Base-by-base conservation (phyloP, 2,888 invertebrate genomes). In the Choreutis nemorana region DNA sequence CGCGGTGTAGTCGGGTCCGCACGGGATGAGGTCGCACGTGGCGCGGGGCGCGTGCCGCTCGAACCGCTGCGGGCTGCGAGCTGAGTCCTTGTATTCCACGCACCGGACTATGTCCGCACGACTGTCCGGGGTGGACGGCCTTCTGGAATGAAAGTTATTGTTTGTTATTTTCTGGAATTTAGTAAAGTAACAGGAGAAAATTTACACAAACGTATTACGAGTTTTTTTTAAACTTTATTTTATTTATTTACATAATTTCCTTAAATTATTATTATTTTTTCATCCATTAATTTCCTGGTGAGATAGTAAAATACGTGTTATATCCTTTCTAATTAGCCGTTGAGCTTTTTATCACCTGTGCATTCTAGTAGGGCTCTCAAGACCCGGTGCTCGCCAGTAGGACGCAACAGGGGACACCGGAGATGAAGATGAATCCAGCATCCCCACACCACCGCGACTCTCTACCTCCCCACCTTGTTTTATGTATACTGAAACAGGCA, bases 401-500 rank as follows among this genome's bases (percentile, higher is more conserved):
- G 67, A 60, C 18, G 64, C 39, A 23, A 56, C 52, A 0, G 72
- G 70, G 0, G 68, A 68, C 23, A 54, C 62, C n/a, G 61, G 68
- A 1, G 71, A 64, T 10, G 67, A 66, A 2, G 59, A 56, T 2
- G 55, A 56, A 30, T 70, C 68, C 31, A 63, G 42, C 10, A 53
- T 47, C 11, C 55, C 61, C 6, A 68, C 78, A 0, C 80, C 82
- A 1, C 82, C 81, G 25, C 86, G 81, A 49, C 85, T 85, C 41
- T 87, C 87, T 26, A 82, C 81, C 40, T 87, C 86, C 3, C 82
- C 79, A 1, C 82, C 82, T 64, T 84, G 83, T 49, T 86, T 86
- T 34, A 87, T 84, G 58, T 64, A 68, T 37, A 75, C 73, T 78
- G 51, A 1, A 45, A 44, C 6, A 3, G 15, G n/a, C n/a, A n/a